Evolutionary conservation across 2,113 vertebrate genomes (phyloP).

Genomic region (Eurypyga helias): DNA sequence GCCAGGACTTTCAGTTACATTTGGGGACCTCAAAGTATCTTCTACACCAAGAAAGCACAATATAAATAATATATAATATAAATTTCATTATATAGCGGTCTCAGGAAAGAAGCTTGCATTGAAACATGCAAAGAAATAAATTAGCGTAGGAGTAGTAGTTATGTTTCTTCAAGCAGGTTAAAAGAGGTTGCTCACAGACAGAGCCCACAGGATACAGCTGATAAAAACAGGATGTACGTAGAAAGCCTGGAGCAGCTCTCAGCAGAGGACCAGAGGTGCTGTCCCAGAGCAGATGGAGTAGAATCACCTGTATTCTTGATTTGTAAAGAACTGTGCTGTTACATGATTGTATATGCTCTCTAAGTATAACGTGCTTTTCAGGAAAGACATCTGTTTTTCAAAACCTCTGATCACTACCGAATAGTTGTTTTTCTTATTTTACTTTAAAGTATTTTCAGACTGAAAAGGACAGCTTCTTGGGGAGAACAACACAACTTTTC

Average conservation of each 20-base stretch:
- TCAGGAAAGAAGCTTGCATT: neutral
- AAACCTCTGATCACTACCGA: neutral
- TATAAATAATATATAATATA: too few relatives aligned
- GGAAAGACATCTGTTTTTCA: neutral
- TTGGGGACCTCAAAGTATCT: neutral
- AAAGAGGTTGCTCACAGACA: neutral
- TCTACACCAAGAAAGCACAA: neutral
- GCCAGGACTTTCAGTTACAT: too few relatives aligned
- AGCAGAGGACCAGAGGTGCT: neutral
- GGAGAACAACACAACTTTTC: neutral
- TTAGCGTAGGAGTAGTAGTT: accelerated
- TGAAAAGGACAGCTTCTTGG: neutral
- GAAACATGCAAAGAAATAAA: neutral
- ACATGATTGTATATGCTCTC: neutral
- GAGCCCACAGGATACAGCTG: accelerated
- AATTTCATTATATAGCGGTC: neutral
- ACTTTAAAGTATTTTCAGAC: neutral
- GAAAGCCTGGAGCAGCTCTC: neutral
- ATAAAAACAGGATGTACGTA: neutral
- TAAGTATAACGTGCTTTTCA: neutral
- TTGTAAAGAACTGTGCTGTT: neutral
- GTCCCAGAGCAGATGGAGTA: neutral
- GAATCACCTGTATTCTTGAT: neutral
- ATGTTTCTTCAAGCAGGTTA: neutral
- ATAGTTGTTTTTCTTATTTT: neutral